These are phyloP conservation scores for Myodes glareolus DNA, from an alignment of 2,113 vertebrate genomes.

Conservation along the genomic window DNA sequence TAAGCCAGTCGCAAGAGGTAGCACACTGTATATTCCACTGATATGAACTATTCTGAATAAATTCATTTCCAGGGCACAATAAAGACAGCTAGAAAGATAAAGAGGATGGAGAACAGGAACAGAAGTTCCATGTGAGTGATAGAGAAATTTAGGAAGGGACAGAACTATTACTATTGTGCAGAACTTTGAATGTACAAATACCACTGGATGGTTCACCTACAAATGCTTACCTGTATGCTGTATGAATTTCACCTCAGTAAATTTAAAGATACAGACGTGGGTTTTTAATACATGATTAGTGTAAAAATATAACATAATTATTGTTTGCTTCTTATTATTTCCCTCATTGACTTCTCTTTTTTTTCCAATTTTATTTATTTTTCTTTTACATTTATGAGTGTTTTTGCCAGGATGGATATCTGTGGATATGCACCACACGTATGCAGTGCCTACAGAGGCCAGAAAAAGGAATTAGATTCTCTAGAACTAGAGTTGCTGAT, in stretches of 20 bases:
- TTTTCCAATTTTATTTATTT: neutral
- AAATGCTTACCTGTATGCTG: neutral
- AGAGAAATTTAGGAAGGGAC: neutral
- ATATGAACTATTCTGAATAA: neutral
- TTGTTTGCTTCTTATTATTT: neutral
- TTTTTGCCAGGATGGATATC: neutral
- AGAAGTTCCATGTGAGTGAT: neutral
- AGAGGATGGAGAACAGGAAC: neutral
- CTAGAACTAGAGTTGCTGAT: neutral
- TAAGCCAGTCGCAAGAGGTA: neutral
- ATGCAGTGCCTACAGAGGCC: neutral
- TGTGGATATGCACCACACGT: neutral
- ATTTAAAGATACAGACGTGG: neutral
- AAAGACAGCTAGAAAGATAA: fast-evolving
- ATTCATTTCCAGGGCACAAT: neutral
- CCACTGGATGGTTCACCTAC: neutral
- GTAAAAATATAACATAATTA: neutral
- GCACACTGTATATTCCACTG: neutral
- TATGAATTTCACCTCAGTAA: neutral
- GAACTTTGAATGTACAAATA: neutral
- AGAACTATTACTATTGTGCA: neutral
- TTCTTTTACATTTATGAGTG: neutral
- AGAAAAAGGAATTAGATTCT: neutral
- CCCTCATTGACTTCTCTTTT: neutral
- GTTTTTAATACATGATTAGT: neutral